These are phyloP conservation scores for Epinotia bilunana DNA, from an alignment of 2,888 invertebrate species.

Conservation along the genomic window DNA sequence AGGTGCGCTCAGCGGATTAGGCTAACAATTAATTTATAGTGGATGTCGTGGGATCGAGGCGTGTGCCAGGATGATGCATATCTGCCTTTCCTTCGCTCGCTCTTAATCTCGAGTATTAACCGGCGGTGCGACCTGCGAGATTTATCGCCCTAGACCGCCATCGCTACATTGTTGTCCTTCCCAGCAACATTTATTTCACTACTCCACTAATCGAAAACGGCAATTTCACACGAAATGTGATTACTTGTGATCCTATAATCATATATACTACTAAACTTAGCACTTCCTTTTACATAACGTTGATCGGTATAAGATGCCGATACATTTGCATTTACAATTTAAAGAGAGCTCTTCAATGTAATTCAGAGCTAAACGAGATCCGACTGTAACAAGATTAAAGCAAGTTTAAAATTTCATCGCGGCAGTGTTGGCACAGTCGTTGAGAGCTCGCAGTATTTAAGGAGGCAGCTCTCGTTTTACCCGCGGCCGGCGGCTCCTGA, in stretches of 20 bases:
- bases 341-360: slow-evolving; percentile 51
- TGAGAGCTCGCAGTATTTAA: slow-evolving; percentile 66
- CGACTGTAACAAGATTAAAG: slow-evolving; percentile 49
- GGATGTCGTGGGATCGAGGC: slow-evolving; percentile 52
- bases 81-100: slow-evolving; percentile 62
- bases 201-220: slow-evolving; percentile 50
- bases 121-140: slow-evolving; percentile 65
- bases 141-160: slow-evolving; percentile 67
- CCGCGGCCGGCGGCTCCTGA: slow-evolving; percentile 59
- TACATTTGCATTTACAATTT: slow-evolving; percentile 39
- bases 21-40: slow-evolving; percentile 48
- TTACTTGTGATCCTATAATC: slow-evolving; percentile 11
- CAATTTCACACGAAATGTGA: slow-evolving; percentile 32
- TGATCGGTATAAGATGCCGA: background rate
- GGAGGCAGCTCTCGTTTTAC: slow-evolving; percentile 69
- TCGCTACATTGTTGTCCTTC: slow-evolving; percentile 62
- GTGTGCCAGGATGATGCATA: slow-evolving; percentile 64
- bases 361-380: slow-evolving; percentile 50
- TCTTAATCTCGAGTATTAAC: slow-evolving; percentile 72
- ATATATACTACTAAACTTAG: slow-evolving; percentile 8
- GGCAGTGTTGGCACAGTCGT: slow-evolving; percentile 64
- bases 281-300: background rate
- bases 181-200: slow-evolving; percentile 59
- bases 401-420: slow-evolving; percentile 68
- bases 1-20: slow-evolving; percentile 42